These are phyloP conservation scores for Emmelina monodactyla DNA, from an alignment of 2,888 invertebrate genomes.

Conservation along the genomic window DNA sequence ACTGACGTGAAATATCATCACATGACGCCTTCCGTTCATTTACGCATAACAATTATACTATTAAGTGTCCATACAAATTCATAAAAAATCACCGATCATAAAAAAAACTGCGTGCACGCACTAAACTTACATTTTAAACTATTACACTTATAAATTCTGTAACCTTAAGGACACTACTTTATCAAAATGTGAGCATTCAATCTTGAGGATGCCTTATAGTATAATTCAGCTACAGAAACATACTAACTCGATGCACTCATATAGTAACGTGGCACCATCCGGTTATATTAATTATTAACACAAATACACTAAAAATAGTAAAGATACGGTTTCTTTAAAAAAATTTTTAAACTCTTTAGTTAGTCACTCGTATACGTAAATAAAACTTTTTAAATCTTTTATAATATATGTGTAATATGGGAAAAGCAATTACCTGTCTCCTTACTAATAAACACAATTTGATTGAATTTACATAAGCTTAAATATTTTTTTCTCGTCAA, in stretches of 20 bases:
- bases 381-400: no score
- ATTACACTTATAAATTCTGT: slow-evolving; percentile 61
- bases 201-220: slow-evolving; percentile 19
- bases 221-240: slow-evolving; percentile 3
- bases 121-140: slow-evolving; percentile 34
- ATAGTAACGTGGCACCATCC: no score
- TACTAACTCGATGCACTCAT: background rate
- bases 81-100: slow-evolving; percentile 38
- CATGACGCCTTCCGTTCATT: slow-evolving; percentile 27
- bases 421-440: no score
- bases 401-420: no score
- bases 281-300: no score
- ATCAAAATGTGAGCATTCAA: slow-evolving; percentile 59
- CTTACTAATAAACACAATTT: no score
- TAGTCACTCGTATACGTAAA: no score
- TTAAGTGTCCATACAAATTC: slow-evolving; percentile 9
- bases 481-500: no score
- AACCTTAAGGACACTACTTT: slow-evolving; percentile 53
- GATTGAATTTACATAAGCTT: no score
- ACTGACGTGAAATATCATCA: slow-evolving; percentile 52
- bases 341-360: no score
- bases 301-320: no score
- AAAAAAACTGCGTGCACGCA: slow-evolving; percentile 50
- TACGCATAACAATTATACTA: slow-evolving; percentile 15
- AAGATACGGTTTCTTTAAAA: no score